Evolutionary conservation across 2,113 vertebrate genomes (phyloP).

Genomic region (Sigmodon hispidus): DNA sequence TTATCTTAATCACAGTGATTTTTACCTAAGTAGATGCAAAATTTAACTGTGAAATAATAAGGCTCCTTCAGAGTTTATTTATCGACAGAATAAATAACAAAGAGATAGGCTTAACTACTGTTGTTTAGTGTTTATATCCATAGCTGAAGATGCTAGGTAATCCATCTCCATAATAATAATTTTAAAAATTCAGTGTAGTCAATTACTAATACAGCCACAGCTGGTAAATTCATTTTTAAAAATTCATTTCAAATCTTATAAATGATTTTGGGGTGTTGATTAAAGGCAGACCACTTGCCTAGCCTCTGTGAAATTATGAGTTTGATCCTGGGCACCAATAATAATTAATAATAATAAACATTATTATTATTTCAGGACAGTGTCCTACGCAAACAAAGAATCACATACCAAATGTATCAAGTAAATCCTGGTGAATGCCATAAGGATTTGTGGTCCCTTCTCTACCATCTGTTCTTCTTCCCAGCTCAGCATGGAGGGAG

Average conservation of each 20-base stretch:
- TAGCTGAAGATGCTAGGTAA: neutral
- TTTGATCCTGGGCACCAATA: neutral
- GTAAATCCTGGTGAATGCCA: neutral
- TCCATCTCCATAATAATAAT: neutral
- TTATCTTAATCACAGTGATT: neutral
- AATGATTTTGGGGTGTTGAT: neutral
- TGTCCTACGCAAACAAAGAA: neutral
- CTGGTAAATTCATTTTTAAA: neutral
- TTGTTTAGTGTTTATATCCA: neutral
- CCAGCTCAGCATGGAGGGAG: neutral
- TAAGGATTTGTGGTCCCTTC: neutral
- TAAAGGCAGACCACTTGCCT: neutral
- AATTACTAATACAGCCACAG: neutral
- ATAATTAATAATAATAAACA: neutral
- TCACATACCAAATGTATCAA: neutral
- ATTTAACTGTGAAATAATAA: slow-evolving; percentile 14
- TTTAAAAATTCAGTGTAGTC: neutral
- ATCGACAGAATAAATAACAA: neutral
- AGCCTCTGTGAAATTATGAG: neutral
- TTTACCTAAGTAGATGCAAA: slow-evolving; percentile 30
- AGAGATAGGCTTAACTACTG: neutral
- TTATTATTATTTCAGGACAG: neutral
- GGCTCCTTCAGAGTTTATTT: neutral
- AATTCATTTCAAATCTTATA: neutral
- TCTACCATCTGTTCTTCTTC: neutral